Conservation (phyloP, 2,113 vertebrate genomes). For the Himantopus leucocephalus region DNA sequence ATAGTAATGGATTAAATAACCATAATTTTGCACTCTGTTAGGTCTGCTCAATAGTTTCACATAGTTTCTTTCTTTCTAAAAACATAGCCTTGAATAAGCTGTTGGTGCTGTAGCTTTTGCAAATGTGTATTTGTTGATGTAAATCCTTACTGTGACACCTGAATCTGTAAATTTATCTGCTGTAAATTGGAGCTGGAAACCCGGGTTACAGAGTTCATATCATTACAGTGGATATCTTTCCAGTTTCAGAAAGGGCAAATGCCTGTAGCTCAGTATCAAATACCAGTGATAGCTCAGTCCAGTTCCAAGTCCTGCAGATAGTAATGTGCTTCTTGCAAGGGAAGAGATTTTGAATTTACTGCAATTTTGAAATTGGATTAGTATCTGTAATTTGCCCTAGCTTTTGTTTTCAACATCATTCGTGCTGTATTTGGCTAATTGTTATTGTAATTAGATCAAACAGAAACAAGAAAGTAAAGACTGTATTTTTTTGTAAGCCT, state of each 20-base stretch:
- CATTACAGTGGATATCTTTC: slow-evolving; percentile 43
- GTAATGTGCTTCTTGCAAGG: background rate
- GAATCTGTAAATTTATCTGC: slow-evolving; percentile 34
- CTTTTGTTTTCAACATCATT: background rate
- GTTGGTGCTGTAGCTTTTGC: background rate
- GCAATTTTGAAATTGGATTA: background rate
- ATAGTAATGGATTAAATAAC: background rate
- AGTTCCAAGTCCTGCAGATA: background rate
- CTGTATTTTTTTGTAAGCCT: background rate
- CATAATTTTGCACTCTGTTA: background rate
- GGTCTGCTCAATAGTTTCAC: background rate
- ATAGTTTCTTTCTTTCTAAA: background rate
- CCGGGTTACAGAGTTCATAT: slow-evolving; percentile 26
- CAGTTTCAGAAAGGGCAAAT: slow-evolving; percentile 67
- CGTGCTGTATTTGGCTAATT: background rate
- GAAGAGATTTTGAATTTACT: background rate
- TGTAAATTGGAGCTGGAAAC: slow-evolving; percentile 54
- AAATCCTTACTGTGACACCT: background rate
- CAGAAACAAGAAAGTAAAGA: background rate
- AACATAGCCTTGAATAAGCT: background rate
- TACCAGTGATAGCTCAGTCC: background rate
- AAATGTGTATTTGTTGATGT: background rate
- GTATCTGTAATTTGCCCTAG: background rate
- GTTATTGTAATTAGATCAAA: background rate
- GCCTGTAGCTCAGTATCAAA: slow-evolving; percentile 48